Evolutionary conservation across 1,140 invertebrate genomes (phyloP).

Genomic region (Heliconius himera): DNA sequence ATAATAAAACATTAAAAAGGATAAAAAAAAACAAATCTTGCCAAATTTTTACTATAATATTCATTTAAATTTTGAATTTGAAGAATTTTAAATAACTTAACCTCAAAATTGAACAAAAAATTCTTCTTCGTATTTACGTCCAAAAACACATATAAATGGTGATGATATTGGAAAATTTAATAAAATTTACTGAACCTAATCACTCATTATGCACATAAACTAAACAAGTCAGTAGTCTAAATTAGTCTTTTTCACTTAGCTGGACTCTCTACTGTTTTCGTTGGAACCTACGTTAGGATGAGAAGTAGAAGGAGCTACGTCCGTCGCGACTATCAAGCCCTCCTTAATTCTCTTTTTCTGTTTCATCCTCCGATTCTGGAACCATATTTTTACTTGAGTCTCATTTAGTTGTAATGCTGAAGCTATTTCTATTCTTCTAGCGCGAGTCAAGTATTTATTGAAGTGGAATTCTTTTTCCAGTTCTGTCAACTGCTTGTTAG

Average conservation of each 20-base stretch:
- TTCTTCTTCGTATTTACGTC: neutral
- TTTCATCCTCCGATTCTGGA: conserved; percentile 96
- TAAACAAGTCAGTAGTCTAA: neutral
- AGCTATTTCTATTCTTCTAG: conserved; percentile 98
- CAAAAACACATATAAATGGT: neutral
- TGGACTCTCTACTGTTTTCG: conserved; percentile 85
- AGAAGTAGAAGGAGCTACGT: conserved; percentile 64
- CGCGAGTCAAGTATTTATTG: conserved; percentile 98
- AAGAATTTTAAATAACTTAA: neutral
- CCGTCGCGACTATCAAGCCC: conserved; percentile 84
- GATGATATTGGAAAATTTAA: neutral
- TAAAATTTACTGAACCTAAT: neutral
- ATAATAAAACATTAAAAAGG: too few species aligned
- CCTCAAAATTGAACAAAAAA: neutral
- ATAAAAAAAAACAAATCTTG: neutral
- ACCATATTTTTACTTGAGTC: conserved; percentile 96
- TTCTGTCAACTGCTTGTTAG: conserved; percentile 99
- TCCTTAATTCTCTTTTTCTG: conserved; percentile 97
- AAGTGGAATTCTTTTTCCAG: conserved; percentile 99
- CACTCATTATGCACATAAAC: neutral
- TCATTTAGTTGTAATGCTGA: conserved; percentile 97
- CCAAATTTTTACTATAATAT: too few species aligned
- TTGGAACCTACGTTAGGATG: conserved; percentile 78
- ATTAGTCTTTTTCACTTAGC: conserved; percentile 57
- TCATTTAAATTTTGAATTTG: too few species aligned